Base-by-base conservation (phyloP, 2,888 invertebrate species). In the Drosophila leonis region DNA sequence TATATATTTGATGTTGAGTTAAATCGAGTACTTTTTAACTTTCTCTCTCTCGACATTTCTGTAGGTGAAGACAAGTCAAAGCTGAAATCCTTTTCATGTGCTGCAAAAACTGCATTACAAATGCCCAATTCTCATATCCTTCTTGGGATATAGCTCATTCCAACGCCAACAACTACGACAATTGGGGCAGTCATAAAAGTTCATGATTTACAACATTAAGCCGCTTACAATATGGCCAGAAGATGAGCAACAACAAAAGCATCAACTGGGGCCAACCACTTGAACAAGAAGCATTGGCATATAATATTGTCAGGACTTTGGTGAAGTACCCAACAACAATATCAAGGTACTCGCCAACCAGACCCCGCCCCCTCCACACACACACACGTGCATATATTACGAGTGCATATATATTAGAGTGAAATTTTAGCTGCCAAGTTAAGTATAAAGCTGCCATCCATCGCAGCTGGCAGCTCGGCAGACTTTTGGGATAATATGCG, bases 371-470 rank as follows among this genome's bases (percentile, higher is more conserved):
- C 20, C 6, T 12, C 42, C 51, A 20, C 39, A 27, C 39, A n/a
- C 49, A 57, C 60, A 46, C 55, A 37, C 15, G 18, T 10, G 27
- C 20, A 29, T 27, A 51, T 35, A 61, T 49, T 54, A 27, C 27
- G 39, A 67, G 41, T 82, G 66, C 79, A 75, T 74, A 78, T 70
- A 78, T 70, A 75, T 84, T 84, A 78, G 63, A 75, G 65, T 62
- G 65, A 72, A 69, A 76, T 66, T 85, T 68, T 55, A 78, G 69
- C 69, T 68, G 71, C 37, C 65, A 66, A 64, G 39, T 35, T 48
- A 55, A 66, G 48, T 60, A 57, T 60, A 42, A 67, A 67, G 61
- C 56, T 31, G 18, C 37, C 51, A 56, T 46, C 33, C 35, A 8
- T 20, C 33, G 46, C 48, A 37, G 29, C n/a, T 64, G 48, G 29